Conservation (phyloP, 2,888 invertebrate species). For the Drosophila gaucha region DNA sequence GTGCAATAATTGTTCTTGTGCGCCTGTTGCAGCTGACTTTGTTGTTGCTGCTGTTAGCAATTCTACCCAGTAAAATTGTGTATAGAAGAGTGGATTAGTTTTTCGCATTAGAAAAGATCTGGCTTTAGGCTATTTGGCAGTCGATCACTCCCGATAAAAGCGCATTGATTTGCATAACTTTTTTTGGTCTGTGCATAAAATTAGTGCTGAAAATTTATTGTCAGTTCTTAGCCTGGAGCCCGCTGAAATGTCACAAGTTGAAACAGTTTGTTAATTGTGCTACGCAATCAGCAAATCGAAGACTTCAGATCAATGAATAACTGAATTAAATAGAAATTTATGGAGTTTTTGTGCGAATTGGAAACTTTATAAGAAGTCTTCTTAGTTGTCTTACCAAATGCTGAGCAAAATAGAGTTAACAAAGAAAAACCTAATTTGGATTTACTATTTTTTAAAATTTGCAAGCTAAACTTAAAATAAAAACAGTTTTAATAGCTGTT, state of each 20-base stretch:
- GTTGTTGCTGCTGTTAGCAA: conserved; percentile 9
- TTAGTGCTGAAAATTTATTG: conserved; percentile 64
- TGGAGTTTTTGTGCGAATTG: background rate
- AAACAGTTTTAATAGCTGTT: background rate
- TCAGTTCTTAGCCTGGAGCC: conserved; percentile 22
- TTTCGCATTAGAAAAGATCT: too few relatives aligned
- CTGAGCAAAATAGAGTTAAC: background rate
- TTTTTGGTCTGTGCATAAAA: conserved; percentile 55
- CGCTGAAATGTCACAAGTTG: conserved; percentile 56
- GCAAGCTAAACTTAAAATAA: background rate
- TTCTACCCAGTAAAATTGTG: background rate
- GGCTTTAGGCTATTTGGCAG: background rate
- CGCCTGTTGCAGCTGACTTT: conserved; percentile 58
- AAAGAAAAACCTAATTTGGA: too few relatives aligned
- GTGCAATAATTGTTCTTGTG: conserved; percentile 70
- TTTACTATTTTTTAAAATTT: too few relatives aligned
- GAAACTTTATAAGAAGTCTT: background rate
- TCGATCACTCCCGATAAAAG: background rate
- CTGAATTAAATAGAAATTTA: background rate
- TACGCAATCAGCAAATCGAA: background rate
- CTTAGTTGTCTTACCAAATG: background rate
- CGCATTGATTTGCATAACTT: background rate
- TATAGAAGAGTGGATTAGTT: background rate
- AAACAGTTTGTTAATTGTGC: conserved; percentile 33
- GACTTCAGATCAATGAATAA: background rate